Evolutionary conservation across 30 jellyfish, hydroid and myxozoan genomes (phyloP).

Genomic region (Nemopilema nomurai): DNA sequence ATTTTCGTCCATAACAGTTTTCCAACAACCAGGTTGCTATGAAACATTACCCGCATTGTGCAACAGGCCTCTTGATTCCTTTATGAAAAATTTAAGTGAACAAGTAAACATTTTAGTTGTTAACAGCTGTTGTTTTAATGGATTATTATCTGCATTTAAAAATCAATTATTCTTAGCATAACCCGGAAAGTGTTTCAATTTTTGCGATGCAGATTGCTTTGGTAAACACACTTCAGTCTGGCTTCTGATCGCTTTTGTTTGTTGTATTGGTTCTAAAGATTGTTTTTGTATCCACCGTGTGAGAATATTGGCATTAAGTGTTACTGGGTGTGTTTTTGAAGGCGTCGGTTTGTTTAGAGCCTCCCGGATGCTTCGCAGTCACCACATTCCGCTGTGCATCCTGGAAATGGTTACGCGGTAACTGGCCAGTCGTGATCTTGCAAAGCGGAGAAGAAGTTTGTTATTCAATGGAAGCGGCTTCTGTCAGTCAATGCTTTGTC

Average conservation of each 20-base stretch:
- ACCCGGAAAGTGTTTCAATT: neutral
- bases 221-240: neutral
- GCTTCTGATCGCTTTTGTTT: too few species aligned
- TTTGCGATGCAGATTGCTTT: neutral
- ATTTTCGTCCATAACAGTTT: neutral
- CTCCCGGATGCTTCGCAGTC: neutral
- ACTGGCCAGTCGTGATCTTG: neutral
- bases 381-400: neutral
- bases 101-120: neutral
- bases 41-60: neutral
- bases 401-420: neutral
- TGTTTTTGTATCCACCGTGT: neutral
- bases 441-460: neutral
- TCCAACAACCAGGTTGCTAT: neutral
- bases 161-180: too few species aligned
- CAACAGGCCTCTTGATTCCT: neutral
- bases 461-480: neutral
- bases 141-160: neutral
- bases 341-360: neutral
- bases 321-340: too few species aligned
- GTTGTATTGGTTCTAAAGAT: neutral
- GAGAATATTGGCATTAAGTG: neutral
- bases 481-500: neutral
- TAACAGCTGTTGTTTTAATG: neutral
- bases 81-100: neutral